Evolutionary conservation across 1,140 invertebrate species (phyloP), one percentile per base, ranked within the genome.

Genomic region (Plutomurus gul): DNA sequence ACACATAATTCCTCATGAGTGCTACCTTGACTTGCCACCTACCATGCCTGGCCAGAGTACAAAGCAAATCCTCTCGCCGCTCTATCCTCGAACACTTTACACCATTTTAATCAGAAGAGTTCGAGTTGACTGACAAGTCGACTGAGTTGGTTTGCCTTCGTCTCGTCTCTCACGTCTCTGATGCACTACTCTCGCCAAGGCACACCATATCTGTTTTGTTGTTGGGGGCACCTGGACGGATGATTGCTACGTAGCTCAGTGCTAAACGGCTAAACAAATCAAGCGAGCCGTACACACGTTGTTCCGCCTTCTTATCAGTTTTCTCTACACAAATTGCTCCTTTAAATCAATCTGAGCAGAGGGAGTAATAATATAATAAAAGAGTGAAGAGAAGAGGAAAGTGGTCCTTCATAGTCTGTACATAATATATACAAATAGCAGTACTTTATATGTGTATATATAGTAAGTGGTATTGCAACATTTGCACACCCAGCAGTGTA

Each of bases 221-320:
- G 20, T 3, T 6, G 43, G n/a, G 36, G 56, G 56, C 11, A 30
- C 56, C 56, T 30, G 56, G 56, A n/a, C n/a, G n/a, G n/a, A 65
- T 65, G 56, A 27, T 18, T 20, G 46, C 46, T n/a, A 16, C 46
- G 27, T 18, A 65, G 56, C 56, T 30, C 56, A 65, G 27, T 33
- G 56, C 56, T 65, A 65, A 65, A 65, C 36, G 18, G 56, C 56
- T 65, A 65, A 65, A 65, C 56, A 65, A 65, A 65, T 65, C 56
- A 65, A 65, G 56, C 56, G 56, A 65, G 56, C 27, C 56, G 56
- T 65, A 65, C 56, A 65, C 56, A 65, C 22, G 56, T n/a, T 65
- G 56, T 65, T 65, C 56, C 56, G 56, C 56, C 56, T 65, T 65
- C 56, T 65, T 60, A 60, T 60, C 51, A 36, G 27, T 30, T 60